Evolutionary conservation across 1,140 invertebrate genomes (phyloP).

Genomic region (Listronotus oregonensis): DNA sequence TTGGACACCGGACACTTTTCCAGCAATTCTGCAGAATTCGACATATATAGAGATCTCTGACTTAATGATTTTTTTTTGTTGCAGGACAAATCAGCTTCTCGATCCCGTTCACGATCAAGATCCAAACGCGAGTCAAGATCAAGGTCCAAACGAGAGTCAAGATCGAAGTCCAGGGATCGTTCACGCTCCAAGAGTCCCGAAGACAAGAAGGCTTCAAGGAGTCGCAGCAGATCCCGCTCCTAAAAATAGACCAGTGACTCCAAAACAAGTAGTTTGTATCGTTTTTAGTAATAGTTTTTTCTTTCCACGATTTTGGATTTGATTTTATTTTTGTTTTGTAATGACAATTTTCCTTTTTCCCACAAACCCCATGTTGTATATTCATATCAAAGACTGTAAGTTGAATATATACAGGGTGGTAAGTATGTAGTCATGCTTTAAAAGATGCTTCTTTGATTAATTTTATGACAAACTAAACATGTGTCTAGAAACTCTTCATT

Average conservation of each 20-base stretch:
- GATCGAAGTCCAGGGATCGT: constrained; percentile 24
- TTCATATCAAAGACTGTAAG: not conserved
- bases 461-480: no score
- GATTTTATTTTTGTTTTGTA: constrained; percentile 11
- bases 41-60: no score
- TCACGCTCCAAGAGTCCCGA: constrained; percentile 29
- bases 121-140: constrained; percentile 30
- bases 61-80: constrained; percentile 12
- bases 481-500: no score
- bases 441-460: no score
- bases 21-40: no score
- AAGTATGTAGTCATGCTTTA: no score
- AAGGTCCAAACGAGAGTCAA: constrained; percentile 25
- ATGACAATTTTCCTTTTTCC: not conserved
- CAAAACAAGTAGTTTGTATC: constrained; percentile 33
- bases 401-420: no score
- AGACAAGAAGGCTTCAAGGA: constrained; percentile 31
- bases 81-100: constrained; percentile 32
- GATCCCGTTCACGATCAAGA: constrained; percentile 29
- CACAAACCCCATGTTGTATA: not conserved
- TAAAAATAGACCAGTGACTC: constrained; percentile 14
- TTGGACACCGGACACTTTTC: no score
- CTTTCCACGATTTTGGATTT: constrained; percentile 4
- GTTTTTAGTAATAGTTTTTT: constrained; percentile 9
- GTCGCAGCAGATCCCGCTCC: constrained; percentile 28